phyloP scores from a whole-genome alignment of 2,888 invertebrate genomes.

The Agapostemon virescens region DNA sequence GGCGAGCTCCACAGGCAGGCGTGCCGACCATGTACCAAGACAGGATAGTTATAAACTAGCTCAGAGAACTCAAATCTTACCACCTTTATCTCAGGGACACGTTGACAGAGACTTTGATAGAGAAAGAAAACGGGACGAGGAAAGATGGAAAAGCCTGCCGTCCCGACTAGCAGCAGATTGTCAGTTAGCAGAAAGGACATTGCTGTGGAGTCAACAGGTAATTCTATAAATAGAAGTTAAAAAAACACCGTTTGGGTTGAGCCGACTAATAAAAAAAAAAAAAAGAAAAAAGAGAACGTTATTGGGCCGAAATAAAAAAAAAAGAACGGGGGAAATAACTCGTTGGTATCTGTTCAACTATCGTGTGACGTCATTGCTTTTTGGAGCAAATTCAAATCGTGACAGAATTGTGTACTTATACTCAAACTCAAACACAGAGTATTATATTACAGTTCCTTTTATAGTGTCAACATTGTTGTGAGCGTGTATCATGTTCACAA shows the following conservation, averaged over 20 bases:
- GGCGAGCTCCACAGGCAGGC: slow-evolving; percentile 55
- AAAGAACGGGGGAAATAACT: slow-evolving; percentile 51
- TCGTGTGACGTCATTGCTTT: slow-evolving; percentile 49
- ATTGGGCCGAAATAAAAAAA: slow-evolving; percentile 38
- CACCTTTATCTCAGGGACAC: slow-evolving; percentile 84
- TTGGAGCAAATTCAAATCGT: slow-evolving; percentile 42
- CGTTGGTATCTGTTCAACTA: slow-evolving; percentile 47
- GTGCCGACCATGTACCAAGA: slow-evolving; percentile 87
- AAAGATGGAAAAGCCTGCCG: slow-evolving; percentile 78
- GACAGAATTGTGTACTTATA: slow-evolving; percentile 47
- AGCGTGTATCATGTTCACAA: slow-evolving; percentile 59
- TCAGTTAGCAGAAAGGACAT: slow-evolving; percentile 76
- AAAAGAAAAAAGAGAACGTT: slow-evolving; percentile 31
- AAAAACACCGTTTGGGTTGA: slow-evolving; percentile 39
- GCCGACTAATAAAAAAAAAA: slow-evolving; percentile 35
- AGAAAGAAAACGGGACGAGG: slow-evolving; percentile 76
- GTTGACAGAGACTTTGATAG: slow-evolving; percentile 72
- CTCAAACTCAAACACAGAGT: slow-evolving; percentile 47
- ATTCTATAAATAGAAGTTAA: slow-evolving; percentile 68
- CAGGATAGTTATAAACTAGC: slow-evolving; percentile 94
- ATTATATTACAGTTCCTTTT: slow-evolving; percentile 54
- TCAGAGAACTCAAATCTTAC: slow-evolving; percentile 91
- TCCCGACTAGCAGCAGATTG: slow-evolving; percentile 77
- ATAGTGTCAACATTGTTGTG: slow-evolving; percentile 60
- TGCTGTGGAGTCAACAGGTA: slow-evolving; percentile 79